Evolutionary conservation across 1,140 invertebrate genomes (phyloP), one percentile per base, ranked within the genome.

Genomic region (Trissolcus basalis): DNA sequence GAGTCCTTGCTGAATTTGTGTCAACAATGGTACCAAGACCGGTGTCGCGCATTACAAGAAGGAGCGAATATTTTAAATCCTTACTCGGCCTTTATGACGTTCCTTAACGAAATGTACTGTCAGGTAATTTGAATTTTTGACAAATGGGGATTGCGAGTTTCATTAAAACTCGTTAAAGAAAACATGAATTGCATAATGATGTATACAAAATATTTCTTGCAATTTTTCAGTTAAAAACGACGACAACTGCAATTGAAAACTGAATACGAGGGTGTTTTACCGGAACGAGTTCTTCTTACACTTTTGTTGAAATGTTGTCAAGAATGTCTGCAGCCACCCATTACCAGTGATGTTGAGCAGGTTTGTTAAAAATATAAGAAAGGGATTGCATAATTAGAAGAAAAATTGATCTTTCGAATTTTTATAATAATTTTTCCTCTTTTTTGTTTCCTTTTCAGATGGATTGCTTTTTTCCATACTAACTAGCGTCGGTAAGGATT

Each of bases 1-100:
- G 96, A 97, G 87, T 95, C 94, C 7, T 87, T 97, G 53, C 89
- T 96, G 50, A 97, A 97, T 86, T 95, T 92, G 11, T 96, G 94
- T 82, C 94, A 96, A 81, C 94, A 96, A 85, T 96, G 94, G 93
- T 96, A 95, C 86, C 94, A 96, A 82, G 94, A 96, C 83, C 87
- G 94, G 33, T 93, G 94, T 63, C 93, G 93, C 88, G 90, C 91
- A 27, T 70, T 87, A 58, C 82, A 86, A 63, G 83, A 88, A 41
- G 68, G 78, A 14, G 72, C 83, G 59, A 79, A 14, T 81, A 81
- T 80, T 70, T 33, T 49, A 27, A 74, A 85, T 79, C 76, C 84
- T 59, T 87, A 88, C 79, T 83, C 94, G 75, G 93, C 94, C 68
- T 96, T 96, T 87, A 95, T 96, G 90, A 93, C 92, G 84, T 96